Evolutionary conservation across 1,140 invertebrate genomes (phyloP).

Genomic region (Hycleus cichorii): DNA sequence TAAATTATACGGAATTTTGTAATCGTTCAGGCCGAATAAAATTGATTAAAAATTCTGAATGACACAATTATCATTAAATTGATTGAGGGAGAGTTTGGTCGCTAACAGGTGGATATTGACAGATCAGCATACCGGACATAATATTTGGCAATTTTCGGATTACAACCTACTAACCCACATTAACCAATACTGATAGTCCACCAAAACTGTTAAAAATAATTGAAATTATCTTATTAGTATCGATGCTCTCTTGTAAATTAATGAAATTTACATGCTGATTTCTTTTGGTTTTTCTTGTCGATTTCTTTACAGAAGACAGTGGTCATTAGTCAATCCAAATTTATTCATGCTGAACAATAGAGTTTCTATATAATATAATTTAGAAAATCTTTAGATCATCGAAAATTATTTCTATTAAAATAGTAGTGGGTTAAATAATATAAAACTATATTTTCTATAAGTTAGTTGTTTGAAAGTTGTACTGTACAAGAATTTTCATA

Average conservation of each 20-base stretch:
- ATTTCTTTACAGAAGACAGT: neutral
- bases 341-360: no score
- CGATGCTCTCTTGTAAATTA: neutral
- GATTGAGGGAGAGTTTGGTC: neutral
- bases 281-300: constrained; percentile 2
- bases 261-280: constrained; percentile 1
- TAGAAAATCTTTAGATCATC: no score
- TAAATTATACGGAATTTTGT: no score
- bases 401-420: no score
- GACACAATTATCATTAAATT: no score
- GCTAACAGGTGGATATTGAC: neutral
- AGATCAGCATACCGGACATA: neutral
- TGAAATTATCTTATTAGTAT: constrained; percentile 7
- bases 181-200: constrained; percentile 1
- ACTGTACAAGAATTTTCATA: constrained; percentile 10
- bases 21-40: no score
- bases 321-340: neutral
- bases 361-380: no score
- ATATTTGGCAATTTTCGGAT: constrained; percentile 3
- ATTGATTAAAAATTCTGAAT: no score
- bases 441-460: no score
- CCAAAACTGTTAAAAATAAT: constrained; percentile 3
- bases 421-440: no score
- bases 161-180: constrained; percentile 10
- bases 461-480: constrained; percentile 7